Conservation (phyloP, 35 echinoderm and acorn worm species). For the Heliocidaris tuberculata region DNA sequence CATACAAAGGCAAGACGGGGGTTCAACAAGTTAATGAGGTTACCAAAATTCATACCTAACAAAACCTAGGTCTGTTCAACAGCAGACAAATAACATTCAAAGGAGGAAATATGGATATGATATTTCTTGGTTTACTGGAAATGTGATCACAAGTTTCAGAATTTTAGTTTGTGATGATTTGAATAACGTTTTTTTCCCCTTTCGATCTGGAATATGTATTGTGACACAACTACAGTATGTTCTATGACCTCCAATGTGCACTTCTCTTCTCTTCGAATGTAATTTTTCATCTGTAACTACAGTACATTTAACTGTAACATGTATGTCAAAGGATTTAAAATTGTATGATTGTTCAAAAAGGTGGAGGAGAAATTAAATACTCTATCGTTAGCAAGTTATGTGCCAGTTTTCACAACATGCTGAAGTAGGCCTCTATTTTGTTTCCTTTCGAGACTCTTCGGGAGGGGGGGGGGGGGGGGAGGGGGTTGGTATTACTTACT, state of each 20-base stretch:
- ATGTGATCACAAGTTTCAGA: neutral
- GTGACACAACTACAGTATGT: neutral
- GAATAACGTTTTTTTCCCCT: neutral
- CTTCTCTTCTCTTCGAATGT: neutral
- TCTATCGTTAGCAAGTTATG: too few species aligned
- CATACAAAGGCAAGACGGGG: neutral
- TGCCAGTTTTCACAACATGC: too few species aligned
- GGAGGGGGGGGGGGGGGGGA: too few species aligned
- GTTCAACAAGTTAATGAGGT: neutral
- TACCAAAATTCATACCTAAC: neutral
- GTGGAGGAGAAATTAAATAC: too few species aligned
- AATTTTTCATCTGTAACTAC: too few species aligned
- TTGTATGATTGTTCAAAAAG: too few species aligned
- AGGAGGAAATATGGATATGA: neutral
- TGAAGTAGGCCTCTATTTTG: too few species aligned
- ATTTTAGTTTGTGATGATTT: neutral
- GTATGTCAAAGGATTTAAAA: too few species aligned
- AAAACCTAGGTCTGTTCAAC: too few species aligned
- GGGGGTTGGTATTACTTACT: too few species aligned
- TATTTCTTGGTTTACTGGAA: neutral
- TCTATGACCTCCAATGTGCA: neutral
- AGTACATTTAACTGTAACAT: too few species aligned
- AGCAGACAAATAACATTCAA: neutral
- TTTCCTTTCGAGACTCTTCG: too few species aligned
- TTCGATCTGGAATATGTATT: neutral